Base-by-base conservation (phyloP, 2,888 invertebrate species). In the Amphipoea lucens region DNA sequence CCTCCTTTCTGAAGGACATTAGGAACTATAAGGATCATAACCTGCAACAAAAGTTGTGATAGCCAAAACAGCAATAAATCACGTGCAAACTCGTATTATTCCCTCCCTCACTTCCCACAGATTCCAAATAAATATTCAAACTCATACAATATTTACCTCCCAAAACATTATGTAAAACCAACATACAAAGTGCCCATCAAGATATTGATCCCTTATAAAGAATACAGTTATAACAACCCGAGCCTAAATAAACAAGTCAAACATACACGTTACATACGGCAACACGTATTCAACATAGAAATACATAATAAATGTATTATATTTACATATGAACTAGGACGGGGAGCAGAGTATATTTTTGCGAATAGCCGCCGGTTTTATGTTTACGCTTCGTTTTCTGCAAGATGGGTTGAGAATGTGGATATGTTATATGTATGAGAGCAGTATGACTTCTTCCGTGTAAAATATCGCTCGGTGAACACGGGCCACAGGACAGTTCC, bases 231-330 rank as follows among this genome's bases (percentile, higher is more conserved):
- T 81, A 83, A 82, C 67, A 75, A 71, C 77, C 66, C 69, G 71
- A 67, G 78, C 90, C 90, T 90, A 90, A 90, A 88, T 84, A 90
- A 90, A 89, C 90, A 90, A 81, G 87, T 76, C 79, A 83, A 78
- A 86, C 84, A 83, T 83, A 80, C 76, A 80, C 76, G 84, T 75
- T 82, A 66, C 82, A 81, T 78, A 82, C 81, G 67, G 88, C 86
- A 86, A 88, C 87, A 88, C 88, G 88, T 87, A 79, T 82, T 78
- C 79, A 79, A 81, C 86, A 78, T 82, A 81, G 86, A 79, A 86
- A 84, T 86, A 89, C 81, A 87, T 85, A 83, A 84, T 86, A 84
- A 86, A 89, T 86, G 82, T 86, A 87, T 70, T 76, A 86, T 83
- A 88, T 86, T 85, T 86, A 85, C 88, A 88, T 88, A 86, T 81